Percentiles rank a stretch among this genome's conserved stretches.
Evolutionary conservation across 2,797 vertebrate species (phyloP).

Genomic region (Acipenser ruthenus): DNA sequence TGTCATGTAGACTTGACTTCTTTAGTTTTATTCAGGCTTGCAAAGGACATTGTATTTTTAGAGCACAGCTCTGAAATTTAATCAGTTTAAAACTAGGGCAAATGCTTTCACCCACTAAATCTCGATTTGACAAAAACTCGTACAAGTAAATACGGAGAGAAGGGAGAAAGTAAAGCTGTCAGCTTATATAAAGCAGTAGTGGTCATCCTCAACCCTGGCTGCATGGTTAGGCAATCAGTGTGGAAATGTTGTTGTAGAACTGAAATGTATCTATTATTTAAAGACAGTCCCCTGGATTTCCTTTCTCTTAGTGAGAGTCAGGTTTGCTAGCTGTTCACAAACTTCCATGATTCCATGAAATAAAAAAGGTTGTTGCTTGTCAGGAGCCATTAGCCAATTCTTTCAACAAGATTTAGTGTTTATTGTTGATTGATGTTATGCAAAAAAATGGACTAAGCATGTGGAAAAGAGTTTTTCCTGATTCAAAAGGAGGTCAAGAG

Average conservation of each 20-base stretch:
- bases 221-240: conserved; percentile 8
- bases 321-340: background rate
- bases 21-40: background rate
- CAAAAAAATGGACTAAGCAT: background rate
- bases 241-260: conserved; percentile 4
- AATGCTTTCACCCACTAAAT: conserved; percentile 1
- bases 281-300: conserved; percentile 8
- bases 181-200: background rate
- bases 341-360: background rate
- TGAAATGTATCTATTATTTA: conserved; percentile 13
- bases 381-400: background rate
- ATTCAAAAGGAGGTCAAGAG: too few relatives aligned
- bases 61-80: background rate
- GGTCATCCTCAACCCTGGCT: background rate
- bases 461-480: too few relatives aligned
- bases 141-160: background rate
- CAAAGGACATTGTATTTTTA: background rate
- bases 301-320: conserved; percentile 4
- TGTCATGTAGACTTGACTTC: too few relatives aligned
- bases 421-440: background rate
- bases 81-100: conserved; percentile 3
- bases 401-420: background rate
- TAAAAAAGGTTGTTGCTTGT: background rate
- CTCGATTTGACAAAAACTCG: background rate
- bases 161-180: background rate